phyloP scores from a whole-genome alignment of 2,888 invertebrate species.

The Glomeris marginata region DNA sequence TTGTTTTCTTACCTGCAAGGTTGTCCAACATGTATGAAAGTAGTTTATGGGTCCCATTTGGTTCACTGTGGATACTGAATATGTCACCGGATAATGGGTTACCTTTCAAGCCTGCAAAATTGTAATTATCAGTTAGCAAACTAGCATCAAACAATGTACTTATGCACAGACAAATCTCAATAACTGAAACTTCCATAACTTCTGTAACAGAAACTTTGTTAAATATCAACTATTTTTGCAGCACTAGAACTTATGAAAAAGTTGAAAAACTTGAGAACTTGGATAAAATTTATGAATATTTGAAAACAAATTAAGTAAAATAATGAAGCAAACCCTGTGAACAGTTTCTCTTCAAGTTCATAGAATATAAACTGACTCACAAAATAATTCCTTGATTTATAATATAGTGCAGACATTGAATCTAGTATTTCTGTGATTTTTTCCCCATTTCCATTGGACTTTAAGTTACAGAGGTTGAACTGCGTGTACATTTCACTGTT shows the following conservation, averaged over 20 bases:
- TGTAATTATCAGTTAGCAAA: background rate
- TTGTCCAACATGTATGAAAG: constrained; percentile 90
- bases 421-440: background rate
- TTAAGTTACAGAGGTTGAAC: background rate
- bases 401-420: background rate
- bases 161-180: too few species aligned
- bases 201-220: too few species aligned
- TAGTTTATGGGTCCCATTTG: constrained; percentile 86
- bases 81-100: constrained; percentile 91
- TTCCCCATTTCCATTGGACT: too few species aligned
- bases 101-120: constrained; percentile 42
- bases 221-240: too few species aligned
- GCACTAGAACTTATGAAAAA: too few species aligned
- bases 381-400: background rate
- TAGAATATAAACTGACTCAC: background rate
- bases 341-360: background rate
- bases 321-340: background rate
- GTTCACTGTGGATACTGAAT: constrained; percentile 77
- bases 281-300: too few species aligned
- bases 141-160: too few species aligned
- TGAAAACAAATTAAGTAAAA: background rate
- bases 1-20: constrained; percentile 59
- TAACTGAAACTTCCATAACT: too few species aligned
- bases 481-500: background rate
- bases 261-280: too few species aligned